Conservation (phyloP, 2,113 vertebrate genomes). For the Lepisosteus oculatus region DNA sequence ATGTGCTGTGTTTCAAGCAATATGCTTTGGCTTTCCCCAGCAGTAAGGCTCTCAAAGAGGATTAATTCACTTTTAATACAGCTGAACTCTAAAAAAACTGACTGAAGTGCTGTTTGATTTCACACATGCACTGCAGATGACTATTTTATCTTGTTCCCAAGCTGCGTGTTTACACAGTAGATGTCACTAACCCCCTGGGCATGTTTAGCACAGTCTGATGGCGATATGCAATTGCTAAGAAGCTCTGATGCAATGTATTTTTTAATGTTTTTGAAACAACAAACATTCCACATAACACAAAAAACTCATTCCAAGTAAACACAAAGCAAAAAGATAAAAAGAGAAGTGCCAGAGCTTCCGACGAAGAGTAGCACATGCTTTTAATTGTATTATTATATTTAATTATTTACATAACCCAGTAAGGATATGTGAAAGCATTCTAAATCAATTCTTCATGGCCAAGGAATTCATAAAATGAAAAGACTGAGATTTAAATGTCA, state of each 20-base stretch:
- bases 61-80: neutral
- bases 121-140: conserved; percentile 11
- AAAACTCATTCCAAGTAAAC: too few relatives aligned
- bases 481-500: too few relatives aligned
- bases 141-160: conserved; percentile 23
- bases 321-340: too few relatives aligned
- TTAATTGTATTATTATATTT: neutral
- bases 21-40: neutral
- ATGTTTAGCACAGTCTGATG: neutral
- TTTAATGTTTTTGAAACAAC: too few relatives aligned
- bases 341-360: neutral
- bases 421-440: too few relatives aligned
- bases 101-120: neutral
- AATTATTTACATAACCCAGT: neutral
- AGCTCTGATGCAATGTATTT: neutral
- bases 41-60: neutral
- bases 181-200: conserved; percentile 32
- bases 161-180: conserved; percentile 19
- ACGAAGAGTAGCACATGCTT: neutral
- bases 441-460: too few relatives aligned
- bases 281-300: too few relatives aligned
- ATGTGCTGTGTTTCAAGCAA: neutral
- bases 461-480: too few relatives aligned
- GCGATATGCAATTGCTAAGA: neutral
- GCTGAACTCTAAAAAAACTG: neutral